Evolutionary conservation across 2,113 vertebrate genomes (phyloP).

Genomic region (Oreochromis spilurus): DNA sequence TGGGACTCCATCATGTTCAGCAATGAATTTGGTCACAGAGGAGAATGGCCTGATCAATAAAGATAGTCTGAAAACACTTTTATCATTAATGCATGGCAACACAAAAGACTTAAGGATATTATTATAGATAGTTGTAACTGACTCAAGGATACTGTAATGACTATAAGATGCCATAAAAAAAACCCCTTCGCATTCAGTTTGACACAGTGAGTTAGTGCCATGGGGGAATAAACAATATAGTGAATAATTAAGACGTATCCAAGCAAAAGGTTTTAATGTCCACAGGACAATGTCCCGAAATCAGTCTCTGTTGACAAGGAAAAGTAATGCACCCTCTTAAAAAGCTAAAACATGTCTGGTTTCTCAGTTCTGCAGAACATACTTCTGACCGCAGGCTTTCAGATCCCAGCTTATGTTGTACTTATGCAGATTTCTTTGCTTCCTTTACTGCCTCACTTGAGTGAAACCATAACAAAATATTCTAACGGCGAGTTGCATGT

Average conservation of each 20-base stretch:
- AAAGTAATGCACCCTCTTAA: conserved; percentile 29
- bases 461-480: conserved; percentile 41
- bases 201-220: conserved; percentile 47
- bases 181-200: conserved; percentile 30
- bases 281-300: conserved; percentile 55
- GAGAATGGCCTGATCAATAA: conserved; percentile 67
- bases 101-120: conserved; percentile 64
- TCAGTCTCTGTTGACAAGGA: conserved; percentile 54
- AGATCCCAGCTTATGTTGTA: conserved; percentile 48
- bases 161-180: conserved; percentile 25
- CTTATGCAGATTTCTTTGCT: conserved; percentile 47
- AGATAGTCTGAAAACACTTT: conserved; percentile 62
- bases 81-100: conserved; percentile 50
- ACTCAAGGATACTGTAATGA: conserved; percentile 51
- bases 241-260: conserved; percentile 58
- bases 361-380: conserved; percentile 28
- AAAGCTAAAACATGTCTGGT: conserved; percentile 50
- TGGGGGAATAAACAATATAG: conserved; percentile 51
- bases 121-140: conserved; percentile 56
- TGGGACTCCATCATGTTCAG: conserved; percentile 62
- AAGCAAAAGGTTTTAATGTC: conserved; percentile 56
- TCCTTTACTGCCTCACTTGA: conserved; percentile 47
- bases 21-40: conserved; percentile 65
- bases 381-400: conserved; percentile 42
- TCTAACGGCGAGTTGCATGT: not conserved